phyloP scores from a whole-genome alignment of 2,888 invertebrate species.

The Villa cingulata region DNA sequence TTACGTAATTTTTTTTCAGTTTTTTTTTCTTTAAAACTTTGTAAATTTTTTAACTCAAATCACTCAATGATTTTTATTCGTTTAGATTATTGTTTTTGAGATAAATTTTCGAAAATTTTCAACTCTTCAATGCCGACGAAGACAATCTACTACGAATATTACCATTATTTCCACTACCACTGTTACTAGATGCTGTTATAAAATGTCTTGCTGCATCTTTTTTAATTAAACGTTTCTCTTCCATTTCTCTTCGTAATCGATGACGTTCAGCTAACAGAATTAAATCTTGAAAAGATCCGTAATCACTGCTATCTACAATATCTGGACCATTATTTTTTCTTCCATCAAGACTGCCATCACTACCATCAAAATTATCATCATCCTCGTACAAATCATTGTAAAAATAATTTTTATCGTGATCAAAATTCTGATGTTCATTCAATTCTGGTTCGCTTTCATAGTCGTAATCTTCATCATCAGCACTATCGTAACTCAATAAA shows the following conservation, averaged over 20 bases:
- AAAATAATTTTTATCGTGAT: background rate
- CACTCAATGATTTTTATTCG: no score
- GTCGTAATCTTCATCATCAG: background rate
- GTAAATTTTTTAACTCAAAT: no score
- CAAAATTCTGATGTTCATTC: background rate
- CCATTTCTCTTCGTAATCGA: background rate
- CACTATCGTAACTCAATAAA: background rate
- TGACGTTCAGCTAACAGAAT: slow-evolving; percentile 2
- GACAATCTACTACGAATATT: no score
- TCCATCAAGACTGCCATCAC: background rate
- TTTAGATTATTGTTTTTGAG: no score
- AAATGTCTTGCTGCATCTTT: background rate
- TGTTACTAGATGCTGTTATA: no score
- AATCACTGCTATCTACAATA: background rate
- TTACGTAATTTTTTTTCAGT: no score
- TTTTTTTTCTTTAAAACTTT: no score
- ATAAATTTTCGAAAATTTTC: background rate
- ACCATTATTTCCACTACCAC: no score
- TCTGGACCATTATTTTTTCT: background rate
- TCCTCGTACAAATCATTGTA: slow-evolving; percentile 1
- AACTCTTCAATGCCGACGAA: background rate
- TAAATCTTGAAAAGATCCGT: slow-evolving; percentile 4
- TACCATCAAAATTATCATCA: background rate
- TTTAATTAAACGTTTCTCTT: background rate
- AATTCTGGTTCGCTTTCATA: background rate